Conservation (phyloP, 2,888 invertebrate genomes). For the Magallana nippona region DNA sequence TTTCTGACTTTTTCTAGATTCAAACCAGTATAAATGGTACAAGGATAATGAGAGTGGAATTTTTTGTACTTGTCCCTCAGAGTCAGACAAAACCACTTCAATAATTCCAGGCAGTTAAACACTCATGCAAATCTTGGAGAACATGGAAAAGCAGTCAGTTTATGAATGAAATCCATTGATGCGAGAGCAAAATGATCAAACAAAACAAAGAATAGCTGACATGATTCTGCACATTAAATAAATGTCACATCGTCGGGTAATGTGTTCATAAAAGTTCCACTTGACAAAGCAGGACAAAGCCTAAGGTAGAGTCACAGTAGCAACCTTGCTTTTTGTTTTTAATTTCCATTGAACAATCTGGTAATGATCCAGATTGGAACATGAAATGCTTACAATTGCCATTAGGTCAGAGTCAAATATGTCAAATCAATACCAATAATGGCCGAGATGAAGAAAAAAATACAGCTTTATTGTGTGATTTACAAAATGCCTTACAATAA, state of each 20-base stretch:
- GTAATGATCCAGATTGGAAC: conserved; percentile 23
- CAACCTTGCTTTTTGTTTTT: conserved; percentile 28
- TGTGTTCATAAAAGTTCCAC: conserved; percentile 29
- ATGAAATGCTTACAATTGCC: conserved; percentile 31
- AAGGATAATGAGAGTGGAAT: not conserved
- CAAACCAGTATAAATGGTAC: too few species aligned
- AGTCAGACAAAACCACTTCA: conserved; percentile 24
- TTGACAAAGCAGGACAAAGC: conserved; percentile 13
- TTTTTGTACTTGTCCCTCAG: conserved; percentile 11
- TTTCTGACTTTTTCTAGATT: not conserved
- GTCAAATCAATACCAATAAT: conserved; percentile 31
- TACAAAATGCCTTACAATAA: conserved; percentile 15
- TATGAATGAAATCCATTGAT: conserved; percentile 24
- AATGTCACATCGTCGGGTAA: conserved; percentile 26
- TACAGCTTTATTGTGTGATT: not conserved
- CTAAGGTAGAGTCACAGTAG: conserved; percentile 19
- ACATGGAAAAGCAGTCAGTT: conserved; percentile 31
- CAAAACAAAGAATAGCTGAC: conserved; percentile 6
- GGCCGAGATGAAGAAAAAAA: conserved; percentile 1
- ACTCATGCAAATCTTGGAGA: conserved; percentile 22
- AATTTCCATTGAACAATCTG: conserved; percentile 31
- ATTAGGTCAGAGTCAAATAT: conserved; percentile 31
- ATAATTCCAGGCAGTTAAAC: not conserved
- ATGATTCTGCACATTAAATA: conserved; percentile 23
- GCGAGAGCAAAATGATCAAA: conserved; percentile 21